Evolutionary conservation across 2,113 vertebrate genomes (phyloP).

Genomic region (Cichladusa arquata): DNA sequence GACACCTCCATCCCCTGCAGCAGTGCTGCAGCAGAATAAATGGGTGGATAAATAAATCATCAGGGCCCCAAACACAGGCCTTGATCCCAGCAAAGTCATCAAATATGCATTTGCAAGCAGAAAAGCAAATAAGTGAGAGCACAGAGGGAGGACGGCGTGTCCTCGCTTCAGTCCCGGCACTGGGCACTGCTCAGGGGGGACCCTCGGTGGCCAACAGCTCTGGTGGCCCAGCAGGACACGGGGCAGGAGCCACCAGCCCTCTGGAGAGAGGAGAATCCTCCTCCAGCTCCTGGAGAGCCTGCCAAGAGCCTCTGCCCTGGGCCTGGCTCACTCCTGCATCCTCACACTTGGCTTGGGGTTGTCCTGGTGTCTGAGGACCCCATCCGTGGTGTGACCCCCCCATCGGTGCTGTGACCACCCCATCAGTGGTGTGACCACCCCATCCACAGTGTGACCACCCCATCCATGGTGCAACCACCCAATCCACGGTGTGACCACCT

Average conservation of each 20-base stretch:
- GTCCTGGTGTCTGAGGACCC: not conserved
- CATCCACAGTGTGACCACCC: no score
- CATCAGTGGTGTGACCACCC: no score
- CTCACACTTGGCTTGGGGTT: not conserved
- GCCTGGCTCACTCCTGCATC: not conserved
- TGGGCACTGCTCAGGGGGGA: not conserved
- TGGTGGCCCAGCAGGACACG: not conserved
- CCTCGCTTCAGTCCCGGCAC: not conserved
- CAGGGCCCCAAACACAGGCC: not conserved
- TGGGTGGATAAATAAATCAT: not conserved
- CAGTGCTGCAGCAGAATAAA: not conserved
- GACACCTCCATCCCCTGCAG: not conserved
- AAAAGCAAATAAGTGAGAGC: conserved; percentile 16
- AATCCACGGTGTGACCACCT: no score
- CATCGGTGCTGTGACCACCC: fast-evolving
- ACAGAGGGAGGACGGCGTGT: not conserved
- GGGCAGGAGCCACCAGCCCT: not conserved
- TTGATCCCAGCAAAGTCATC: conserved; percentile 1
- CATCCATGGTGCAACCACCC: no score
- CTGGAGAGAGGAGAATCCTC: not conserved
- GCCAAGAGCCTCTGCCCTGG: fast-evolving
- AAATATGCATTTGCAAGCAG: conserved; percentile 42
- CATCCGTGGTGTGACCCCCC: fast-evolving
- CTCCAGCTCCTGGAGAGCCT: not conserved
- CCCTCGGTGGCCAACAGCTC: not conserved